Evolutionary conservation across 53 echinoderm and acorn worm species (phyloP), one percentile per base, ranked within the genome.

Genomic region (Paelopatides confundens): DNA sequence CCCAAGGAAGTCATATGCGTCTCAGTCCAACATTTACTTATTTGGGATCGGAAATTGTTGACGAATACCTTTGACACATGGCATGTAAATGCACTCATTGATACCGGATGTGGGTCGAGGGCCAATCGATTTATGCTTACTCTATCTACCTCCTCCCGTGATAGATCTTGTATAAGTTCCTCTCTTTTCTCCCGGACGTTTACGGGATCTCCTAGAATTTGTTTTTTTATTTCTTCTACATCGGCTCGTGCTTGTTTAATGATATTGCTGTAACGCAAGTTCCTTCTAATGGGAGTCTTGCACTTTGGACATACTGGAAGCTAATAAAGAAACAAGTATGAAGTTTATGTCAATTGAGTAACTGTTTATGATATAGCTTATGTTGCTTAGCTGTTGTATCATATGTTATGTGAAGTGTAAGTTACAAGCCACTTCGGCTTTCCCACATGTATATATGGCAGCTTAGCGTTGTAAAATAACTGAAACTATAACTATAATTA

Each of bases 261-360:
- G 28, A 88, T 29, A 52, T 86, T 91, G 31, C 92, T 85, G 43
- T 96, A 96, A 26, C 96, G 82, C 24, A 93, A 85, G 36, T 91
- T 94, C 66, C 94, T 83, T 65, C 96, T 87, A 36, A 96, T 93
- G 2, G 95, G 93, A 15, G 93, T 95, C 33, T 91, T 94, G 65
- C 96, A 96, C 49, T 66, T 78, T 18, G 96, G 95, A 86, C 93
- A 95, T 3, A 64, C 70, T 50, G 92, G 94, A 62, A 94, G 39
- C 87, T 96, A 87, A 65, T 68, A 62, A 28, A 27, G 8, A 51
- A 69, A 52, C 1, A 43, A 43, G 11, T 43, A 43, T 43, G 43
- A 43, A 43, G n/a, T n/a, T n/a, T n/a, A n/a, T n/a, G n/a, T n/a
- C n/a, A n/a, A n/a, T n/a, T n/a, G n/a, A n/a, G n/a, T n/a, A n/a